phyloP scores from a whole-genome alignment of 1,140 invertebrate species.

The Cheumatopsyche charites region DNA sequence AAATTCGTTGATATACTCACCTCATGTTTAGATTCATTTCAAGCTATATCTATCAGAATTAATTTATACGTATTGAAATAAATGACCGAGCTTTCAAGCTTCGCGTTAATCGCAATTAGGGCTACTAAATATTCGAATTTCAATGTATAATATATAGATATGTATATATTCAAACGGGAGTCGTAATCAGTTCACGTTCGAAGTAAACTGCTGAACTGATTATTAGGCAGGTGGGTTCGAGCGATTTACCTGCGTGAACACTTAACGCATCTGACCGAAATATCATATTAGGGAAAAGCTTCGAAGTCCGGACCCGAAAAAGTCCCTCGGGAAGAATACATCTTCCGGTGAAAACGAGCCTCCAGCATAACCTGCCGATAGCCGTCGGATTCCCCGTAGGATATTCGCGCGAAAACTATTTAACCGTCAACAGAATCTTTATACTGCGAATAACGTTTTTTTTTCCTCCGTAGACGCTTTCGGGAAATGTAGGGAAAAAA shows the following conservation, averaged over 20 bases:
- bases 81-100: no score
- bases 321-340: constrained; percentile 16
- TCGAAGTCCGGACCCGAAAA: neutral
- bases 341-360: constrained; percentile 5
- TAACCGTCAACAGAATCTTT: constrained; percentile 12
- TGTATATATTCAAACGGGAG: no score
- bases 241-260: constrained; percentile 18
- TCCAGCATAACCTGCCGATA: constrained; percentile 13
- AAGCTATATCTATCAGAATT: no score
- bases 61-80: no score
- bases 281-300: constrained; percentile 19
- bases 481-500: neutral
- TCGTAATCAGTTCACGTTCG: constrained; percentile 25
- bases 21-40: no score
- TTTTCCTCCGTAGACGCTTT: neutral
- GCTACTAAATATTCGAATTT: no score
- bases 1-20: no score
- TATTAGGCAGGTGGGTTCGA: constrained; percentile 13
- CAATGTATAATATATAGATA: no score
- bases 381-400: constrained; percentile 21
- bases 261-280: constrained; percentile 31
- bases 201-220: constrained; percentile 22
- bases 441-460: neutral
- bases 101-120: no score
- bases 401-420: constrained; percentile 32